Conservation (phyloP, 2,113 vertebrate species). For the Baryphthengus martii region DNA sequence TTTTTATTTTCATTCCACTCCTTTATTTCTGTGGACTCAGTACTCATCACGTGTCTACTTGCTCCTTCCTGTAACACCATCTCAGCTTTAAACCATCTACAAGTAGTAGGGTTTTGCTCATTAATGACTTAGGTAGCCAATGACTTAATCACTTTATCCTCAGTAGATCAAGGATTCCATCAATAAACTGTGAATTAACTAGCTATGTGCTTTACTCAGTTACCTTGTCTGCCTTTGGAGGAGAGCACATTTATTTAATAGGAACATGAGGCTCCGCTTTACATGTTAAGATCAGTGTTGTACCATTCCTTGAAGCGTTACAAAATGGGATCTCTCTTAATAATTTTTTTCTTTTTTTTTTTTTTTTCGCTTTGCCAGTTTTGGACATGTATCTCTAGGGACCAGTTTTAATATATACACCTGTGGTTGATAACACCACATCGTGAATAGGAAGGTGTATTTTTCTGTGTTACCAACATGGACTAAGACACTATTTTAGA, state of each 20-base stretch:
- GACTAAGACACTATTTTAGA: not conserved
- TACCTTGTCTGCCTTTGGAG: not conserved
- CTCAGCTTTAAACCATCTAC: conserved; percentile 3
- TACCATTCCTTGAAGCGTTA: not conserved
- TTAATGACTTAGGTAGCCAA: conserved; percentile 7
- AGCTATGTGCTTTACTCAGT: not conserved
- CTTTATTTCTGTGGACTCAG: not conserved
- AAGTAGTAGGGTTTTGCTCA: not conserved
- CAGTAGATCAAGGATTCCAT: conserved; percentile 19
- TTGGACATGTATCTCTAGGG: not conserved
- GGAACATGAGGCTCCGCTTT: not conserved
- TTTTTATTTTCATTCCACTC: not conserved
- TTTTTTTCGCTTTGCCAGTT: not conserved
- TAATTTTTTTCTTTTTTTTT: not conserved
- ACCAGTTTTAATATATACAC: not conserved
- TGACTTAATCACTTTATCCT: conserved; percentile 50
- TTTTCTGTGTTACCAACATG: not conserved
- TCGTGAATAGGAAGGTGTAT: not conserved
- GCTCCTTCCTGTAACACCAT: not conserved
- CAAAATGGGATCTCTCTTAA: not conserved
- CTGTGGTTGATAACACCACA: not conserved
- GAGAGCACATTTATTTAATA: not conserved
- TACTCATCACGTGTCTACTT: not conserved
- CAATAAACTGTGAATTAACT: conserved; percentile 13
- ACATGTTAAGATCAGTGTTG: not conserved